Conservation (phyloP, 2,888 invertebrate species). For the Alviniconcha strummeri region DNA sequence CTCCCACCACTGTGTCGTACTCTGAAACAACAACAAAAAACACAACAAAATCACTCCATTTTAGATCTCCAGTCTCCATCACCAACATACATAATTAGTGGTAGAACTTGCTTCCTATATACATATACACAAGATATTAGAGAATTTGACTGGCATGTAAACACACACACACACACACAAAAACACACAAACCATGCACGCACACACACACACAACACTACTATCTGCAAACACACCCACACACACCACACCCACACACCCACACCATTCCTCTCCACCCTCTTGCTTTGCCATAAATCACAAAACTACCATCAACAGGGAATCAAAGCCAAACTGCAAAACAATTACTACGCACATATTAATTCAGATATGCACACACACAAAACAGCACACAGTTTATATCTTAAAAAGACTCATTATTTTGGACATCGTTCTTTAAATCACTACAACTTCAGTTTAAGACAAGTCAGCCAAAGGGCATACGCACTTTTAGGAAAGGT, state of each 20-base stretch:
- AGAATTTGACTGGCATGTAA: no score
- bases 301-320: no score
- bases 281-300: no score
- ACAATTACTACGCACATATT: no score
- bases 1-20: constrained; percentile 83
- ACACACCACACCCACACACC: not conserved
- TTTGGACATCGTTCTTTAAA: no score
- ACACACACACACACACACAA: not conserved
- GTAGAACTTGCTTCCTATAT: not conserved
- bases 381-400: not conserved
- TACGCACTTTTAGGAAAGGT: constrained; percentile 86
- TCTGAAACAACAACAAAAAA: constrained; percentile 53
- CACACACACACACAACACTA: not conserved
- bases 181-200: not conserved
- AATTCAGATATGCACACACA: not conserved
- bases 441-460: no score
- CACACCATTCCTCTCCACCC: not conserved
- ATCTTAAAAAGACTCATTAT: no score
- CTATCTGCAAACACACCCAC: not conserved
- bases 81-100: not conserved
- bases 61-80: not conserved
- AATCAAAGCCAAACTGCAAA: no score
- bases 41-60: no score
- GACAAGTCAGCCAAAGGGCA: no score
- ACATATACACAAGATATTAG: not conserved